phyloP scores from a whole-genome alignment of 2,113 vertebrate genomes.

The Sisor rabdophorus region DNA sequence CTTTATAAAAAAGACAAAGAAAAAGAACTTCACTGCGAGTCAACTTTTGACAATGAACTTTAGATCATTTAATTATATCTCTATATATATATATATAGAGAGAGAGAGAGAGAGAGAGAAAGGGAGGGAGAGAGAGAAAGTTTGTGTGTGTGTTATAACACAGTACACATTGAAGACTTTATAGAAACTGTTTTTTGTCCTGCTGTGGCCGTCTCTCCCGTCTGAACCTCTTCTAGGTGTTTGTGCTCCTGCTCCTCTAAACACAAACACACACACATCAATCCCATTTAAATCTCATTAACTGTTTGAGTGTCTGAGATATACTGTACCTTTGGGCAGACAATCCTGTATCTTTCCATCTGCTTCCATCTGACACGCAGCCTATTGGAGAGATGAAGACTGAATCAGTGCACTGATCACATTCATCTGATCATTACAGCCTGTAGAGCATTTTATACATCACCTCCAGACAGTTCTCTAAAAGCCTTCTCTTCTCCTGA shows the following conservation, averaged over 20 bases:
- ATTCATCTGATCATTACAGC: not conserved
- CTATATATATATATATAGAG: no score
- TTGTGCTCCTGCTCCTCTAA: conserved; percentile 39
- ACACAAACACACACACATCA: not conserved
- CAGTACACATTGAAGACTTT: conserved; percentile 59
- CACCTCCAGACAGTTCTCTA: conserved; percentile 49
- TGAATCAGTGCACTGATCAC: not conserved
- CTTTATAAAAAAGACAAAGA: no score
- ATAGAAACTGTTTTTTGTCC: conserved; percentile 31
- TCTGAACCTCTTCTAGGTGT: not conserved
- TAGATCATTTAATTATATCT: no score
- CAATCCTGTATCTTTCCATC: conserved; percentile 38
- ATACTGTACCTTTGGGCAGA: conserved; percentile 19
- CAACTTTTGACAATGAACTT: no score
- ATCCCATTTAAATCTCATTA: not conserved
- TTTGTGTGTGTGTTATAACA: conserved; percentile 59
- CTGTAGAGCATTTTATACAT: not conserved
- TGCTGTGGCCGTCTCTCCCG: not conserved
- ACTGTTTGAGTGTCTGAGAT: no score
- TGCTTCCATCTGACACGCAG: conserved; percentile 11
- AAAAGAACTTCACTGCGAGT: no score
- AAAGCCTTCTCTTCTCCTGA: conserved; percentile 45
- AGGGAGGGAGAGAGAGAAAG: no score
- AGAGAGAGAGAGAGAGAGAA: no score
- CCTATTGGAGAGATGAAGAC: conserved; percentile 1